Conservation (phyloP, 2,888 invertebrate genomes). For the Hydriomena furcata region DNA sequence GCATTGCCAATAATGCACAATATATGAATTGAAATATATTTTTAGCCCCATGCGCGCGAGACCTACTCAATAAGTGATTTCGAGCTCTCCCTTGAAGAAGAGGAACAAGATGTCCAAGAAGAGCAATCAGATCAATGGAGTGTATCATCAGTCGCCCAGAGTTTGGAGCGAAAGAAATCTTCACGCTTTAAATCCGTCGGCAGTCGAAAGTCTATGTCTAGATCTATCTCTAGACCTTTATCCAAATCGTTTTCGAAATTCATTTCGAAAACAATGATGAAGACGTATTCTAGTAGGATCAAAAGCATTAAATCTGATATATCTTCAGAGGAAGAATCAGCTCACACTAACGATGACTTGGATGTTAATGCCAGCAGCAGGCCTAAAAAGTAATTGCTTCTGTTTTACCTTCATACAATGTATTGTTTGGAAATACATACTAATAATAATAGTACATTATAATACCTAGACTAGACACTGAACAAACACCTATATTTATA, state of each 20-base stretch:
- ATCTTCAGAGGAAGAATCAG: conserved; percentile 29
- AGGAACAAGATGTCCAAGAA: conserved; percentile 30
- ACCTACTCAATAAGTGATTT: conserved; percentile 47
- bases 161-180: conserved; percentile 36
- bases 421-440: no score
- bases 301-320: conserved; percentile 34
- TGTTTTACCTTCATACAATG: no score
- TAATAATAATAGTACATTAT: no score
- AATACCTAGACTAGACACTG: no score
- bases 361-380: conserved; percentile 45
- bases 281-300: conserved; percentile 36
- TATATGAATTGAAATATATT: background rate
- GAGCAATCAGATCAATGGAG: conserved; percentile 57
- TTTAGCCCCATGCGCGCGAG: conserved; percentile 15
- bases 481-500: no score
- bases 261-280: conserved; percentile 46
- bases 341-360: conserved; percentile 55
- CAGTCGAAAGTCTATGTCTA: conserved; percentile 44
- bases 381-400: conserved; percentile 24
- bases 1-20: no score
- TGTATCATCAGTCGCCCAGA: conserved; percentile 38
- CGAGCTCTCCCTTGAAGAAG: conserved; percentile 38
- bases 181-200: conserved; percentile 41
- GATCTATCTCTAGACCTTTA: conserved; percentile 36
- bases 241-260: conserved; percentile 52